Percentiles rank a stretch among this genome's conserved stretches.
Evolutionary conservation across 2,888 invertebrate species (phyloP).

Genomic region (Dascillus cervinus): DNA sequence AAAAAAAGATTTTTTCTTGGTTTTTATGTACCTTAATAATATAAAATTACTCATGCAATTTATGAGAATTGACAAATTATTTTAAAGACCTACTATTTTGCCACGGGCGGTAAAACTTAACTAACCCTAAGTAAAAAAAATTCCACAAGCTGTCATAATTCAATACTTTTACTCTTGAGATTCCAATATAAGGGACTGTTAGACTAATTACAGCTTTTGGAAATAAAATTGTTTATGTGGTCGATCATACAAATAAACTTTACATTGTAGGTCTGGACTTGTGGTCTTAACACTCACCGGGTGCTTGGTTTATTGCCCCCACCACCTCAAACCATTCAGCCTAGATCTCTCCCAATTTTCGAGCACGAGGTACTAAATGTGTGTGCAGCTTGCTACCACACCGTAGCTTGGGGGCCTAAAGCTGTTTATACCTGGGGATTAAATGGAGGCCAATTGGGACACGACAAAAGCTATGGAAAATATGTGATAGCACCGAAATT

Average conservation of each 20-base stretch:
- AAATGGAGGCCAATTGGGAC: constrained; percentile 77
- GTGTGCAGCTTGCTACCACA: constrained; percentile 63
- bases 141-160: no score
- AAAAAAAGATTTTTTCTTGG: no score
- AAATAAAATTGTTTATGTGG: no score
- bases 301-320: constrained; percentile 55
- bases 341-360: constrained; percentile 39
- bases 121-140: no score
- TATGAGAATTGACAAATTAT: no score
- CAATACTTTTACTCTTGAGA: no score
- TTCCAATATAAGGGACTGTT: no score
- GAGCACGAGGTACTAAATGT: constrained; percentile 48
- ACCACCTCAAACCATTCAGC: constrained; percentile 42
- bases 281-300: constrained; percentile 57
- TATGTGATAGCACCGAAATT: constrained; percentile 44
- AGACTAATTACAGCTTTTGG: no score
- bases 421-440: constrained; percentile 72
- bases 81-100: no score
- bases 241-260: background rate
- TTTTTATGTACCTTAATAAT: no score
- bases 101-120: no score
- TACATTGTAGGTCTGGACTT: constrained; percentile 49
- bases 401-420: constrained; percentile 55
- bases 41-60: no score
- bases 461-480: constrained; percentile 44